These are phyloP conservation scores for Nephrotoma guestfalica DNA, from an alignment of 2,888 invertebrate species.

Conservation along the genomic window DNA sequence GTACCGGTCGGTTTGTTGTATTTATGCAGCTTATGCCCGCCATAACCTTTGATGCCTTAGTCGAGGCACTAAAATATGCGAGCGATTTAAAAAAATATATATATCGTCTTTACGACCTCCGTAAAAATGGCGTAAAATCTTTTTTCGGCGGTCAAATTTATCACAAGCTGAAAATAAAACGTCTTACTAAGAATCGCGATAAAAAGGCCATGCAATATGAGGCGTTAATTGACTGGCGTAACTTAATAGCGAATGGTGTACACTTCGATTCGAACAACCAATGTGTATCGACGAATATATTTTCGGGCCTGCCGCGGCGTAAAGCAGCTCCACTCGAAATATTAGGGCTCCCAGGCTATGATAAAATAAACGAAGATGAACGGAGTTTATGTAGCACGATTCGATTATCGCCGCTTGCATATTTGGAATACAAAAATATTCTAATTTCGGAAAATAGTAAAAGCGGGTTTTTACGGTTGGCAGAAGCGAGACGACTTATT, in stretches of 20 bases:
- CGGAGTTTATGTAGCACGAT: constrained; percentile 59
- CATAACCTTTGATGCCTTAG: constrained; percentile 56
- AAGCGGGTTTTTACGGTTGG: constrained; percentile 54
- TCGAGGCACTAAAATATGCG: constrained; percentile 61
- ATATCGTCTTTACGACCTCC: constrained; percentile 40
- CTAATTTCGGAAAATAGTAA: constrained; percentile 64
- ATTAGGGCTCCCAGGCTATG: constrained; percentile 59
- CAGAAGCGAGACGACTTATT: constrained; percentile 67
- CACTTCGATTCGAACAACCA: constrained; percentile 13
- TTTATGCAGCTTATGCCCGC: constrained; percentile 65
- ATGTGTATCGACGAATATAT: constrained; percentile 8
- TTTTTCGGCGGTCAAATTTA: constrained; percentile 49
- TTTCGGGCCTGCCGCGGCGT: constrained; percentile 17
- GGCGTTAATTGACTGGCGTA: constrained; percentile 18
- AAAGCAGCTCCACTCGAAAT: constrained; percentile 30
- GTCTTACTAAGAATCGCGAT: constrained; percentile 21
- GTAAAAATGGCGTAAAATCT: constrained; percentile 54
- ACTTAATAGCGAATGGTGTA: constrained; percentile 25
- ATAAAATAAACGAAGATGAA: constrained; percentile 54
- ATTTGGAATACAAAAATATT: constrained; percentile 59
- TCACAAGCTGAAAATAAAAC: constrained; percentile 44
- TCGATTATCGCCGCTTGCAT: constrained; percentile 62
- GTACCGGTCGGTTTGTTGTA: constrained; percentile 38
- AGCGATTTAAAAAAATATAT: constrained; percentile 46
- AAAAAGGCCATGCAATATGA: constrained; percentile 14